These are phyloP conservation scores for Gortyna flavago DNA, from an alignment of 2,888 invertebrate species.

Conservation along the genomic window DNA sequence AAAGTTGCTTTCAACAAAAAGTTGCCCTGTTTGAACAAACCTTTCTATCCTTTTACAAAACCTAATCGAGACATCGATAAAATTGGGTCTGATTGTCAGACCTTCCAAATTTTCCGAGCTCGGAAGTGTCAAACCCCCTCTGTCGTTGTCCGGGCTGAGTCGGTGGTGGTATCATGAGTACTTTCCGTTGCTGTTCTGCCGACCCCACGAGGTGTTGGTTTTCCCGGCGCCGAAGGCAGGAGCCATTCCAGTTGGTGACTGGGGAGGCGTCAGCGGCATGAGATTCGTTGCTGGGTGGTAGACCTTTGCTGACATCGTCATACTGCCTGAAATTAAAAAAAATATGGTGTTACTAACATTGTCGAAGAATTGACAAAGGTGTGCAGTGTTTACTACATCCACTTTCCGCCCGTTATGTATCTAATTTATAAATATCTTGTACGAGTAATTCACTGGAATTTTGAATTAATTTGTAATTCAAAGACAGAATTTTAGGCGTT, in stretches of 20 bases:
- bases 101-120: constrained; percentile 35
- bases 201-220: constrained; percentile 70
- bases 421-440: background rate
- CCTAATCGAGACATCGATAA: constrained; percentile 33
- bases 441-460: too few species aligned
- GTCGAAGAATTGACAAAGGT: too few species aligned
- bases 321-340: constrained; percentile 76
- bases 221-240: constrained; percentile 73
- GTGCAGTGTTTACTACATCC: background rate
- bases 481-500: too few species aligned
- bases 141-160: constrained; percentile 28
- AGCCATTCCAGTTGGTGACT: constrained; percentile 77
- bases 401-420: background rate
- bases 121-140: constrained; percentile 35
- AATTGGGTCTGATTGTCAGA: constrained; percentile 30
- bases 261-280: constrained; percentile 80
- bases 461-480: too few species aligned
- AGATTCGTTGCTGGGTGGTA: constrained; percentile 87
- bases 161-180: constrained; percentile 72
- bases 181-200: constrained; percentile 83
- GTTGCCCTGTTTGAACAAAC: constrained; percentile 36
- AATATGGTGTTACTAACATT: background rate
- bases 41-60: constrained; percentile 13
- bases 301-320: constrained; percentile 81
- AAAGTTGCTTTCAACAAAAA: constrained; percentile 36